A percentile compares a stretch with the other conserved stretches of the same genome.
phyloP scores from a whole-genome alignment of 1,140 invertebrate genomes.

The Argopecten irradians region DNA sequence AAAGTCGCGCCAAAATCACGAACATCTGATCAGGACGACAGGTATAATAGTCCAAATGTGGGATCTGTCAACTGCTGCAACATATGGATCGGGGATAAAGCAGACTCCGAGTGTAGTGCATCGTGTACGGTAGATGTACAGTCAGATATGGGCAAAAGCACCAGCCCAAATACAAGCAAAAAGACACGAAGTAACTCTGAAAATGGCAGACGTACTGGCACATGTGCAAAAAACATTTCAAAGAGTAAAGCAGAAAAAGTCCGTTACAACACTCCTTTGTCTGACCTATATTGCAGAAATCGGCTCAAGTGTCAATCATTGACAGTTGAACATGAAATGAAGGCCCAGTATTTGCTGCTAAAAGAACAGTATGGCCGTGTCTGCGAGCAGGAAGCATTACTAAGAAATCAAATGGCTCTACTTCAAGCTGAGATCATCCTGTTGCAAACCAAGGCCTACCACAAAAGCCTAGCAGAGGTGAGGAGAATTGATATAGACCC shows the following conservation, averaged over 20 bases:
- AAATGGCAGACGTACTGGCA: not conserved
- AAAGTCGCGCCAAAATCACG: not conserved
- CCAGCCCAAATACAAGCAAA: no score
- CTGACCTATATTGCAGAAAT: not conserved
- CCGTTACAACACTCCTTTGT: not conserved
- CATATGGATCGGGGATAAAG: not conserved
- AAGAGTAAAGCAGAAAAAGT: not conserved
- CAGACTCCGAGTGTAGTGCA: not conserved
- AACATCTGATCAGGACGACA: not conserved
- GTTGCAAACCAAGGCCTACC: conserved; percentile 36
- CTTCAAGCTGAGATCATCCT: conserved; percentile 39
- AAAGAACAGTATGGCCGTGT: conserved; percentile 38
- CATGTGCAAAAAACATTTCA: not conserved
- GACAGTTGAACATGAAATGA: conserved; percentile 19
- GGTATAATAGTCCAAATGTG: not conserved
- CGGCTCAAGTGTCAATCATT: not conserved
- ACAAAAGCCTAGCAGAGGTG: conserved; percentile 26
- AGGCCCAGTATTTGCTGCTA: not conserved
- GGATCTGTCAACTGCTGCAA: not conserved
- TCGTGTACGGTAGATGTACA: not conserved
- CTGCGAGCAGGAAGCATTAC: conserved; percentile 32
- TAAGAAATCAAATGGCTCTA: conserved; percentile 44
- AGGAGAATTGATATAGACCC: conserved; percentile 37
- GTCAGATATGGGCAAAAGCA: not conserved
- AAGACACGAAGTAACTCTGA: not conserved